Evolutionary conservation across 2,888 invertebrate species (phyloP), one percentile per base, ranked within the genome.

Genomic region (Drymonia ruficornis): DNA sequence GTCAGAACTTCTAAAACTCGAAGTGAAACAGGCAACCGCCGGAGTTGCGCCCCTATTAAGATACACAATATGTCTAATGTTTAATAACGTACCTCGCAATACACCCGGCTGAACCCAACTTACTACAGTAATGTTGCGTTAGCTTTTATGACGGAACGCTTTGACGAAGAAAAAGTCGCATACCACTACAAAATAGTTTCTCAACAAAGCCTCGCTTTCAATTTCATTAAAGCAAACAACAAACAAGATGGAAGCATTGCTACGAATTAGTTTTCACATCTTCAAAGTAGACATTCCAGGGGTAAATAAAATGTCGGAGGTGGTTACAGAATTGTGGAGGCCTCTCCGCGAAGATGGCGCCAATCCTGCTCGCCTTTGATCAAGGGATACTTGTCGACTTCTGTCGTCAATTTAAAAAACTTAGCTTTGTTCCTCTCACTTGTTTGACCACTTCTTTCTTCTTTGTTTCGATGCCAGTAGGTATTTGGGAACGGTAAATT

Each of bases 1-100:
- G 89, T 89, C 91, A 87, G 87, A 89, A 89, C 77, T 89, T 87
- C 72, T 71, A 77, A 75, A 87, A 84, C 83, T 84, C 76, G 65
- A 78, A 81, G 82, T 82, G 83, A 81, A 87, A 85, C 86, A 83
- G 78, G 76, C 79, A 82, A 81, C 83, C 72, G 74, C 61, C 74
- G 67, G 83, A 86, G 80, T 84, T 86, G 74, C 74, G 71, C 74
- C 75, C 83, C 84, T 85, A 86, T 88, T 88, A 88, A 81, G 76
- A 83, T 82, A 81, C 80, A 86, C 80, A 86, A 81, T 83, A 80
- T 82, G 78, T 80, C 79, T 84, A 82, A 84, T 81, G 74, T 78
- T 77, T 78, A 83, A 86, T 84, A 84, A 80, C 77, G 70, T 76
- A 76, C 71, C 72, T 61, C 67, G 63, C 52, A 57, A 64, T 55